Evolutionary conservation across 2,888 invertebrate genomes (phyloP).

Genomic region (Pseudococcus longispinus): DNA sequence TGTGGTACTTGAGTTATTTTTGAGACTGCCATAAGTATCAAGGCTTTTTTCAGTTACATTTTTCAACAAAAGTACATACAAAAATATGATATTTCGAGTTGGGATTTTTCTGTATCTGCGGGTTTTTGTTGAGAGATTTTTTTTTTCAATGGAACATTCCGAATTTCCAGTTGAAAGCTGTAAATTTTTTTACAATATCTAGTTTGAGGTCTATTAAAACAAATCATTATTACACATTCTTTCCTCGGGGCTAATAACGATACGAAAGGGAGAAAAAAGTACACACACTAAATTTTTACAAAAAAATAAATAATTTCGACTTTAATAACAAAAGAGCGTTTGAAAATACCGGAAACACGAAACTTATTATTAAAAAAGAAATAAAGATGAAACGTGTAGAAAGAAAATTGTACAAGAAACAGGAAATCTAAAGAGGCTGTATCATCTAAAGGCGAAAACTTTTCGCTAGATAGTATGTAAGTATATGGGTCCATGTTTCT

Average conservation of each 20-base stretch:
- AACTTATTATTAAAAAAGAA: slow-evolving; percentile 46
- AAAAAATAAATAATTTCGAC: slow-evolving; percentile 13
- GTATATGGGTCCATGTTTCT: slow-evolving; percentile 4
- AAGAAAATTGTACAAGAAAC: slow-evolving; percentile 35
- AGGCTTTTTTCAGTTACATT: not conserved
- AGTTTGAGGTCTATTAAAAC: not conserved
- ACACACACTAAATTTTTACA: not conserved
- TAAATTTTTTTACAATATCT: no score
- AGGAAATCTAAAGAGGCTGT: slow-evolving; percentile 12
- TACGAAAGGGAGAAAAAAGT: not conserved
- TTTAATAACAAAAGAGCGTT: slow-evolving; percentile 27
- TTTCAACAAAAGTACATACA: not conserved
- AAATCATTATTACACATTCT: not conserved
- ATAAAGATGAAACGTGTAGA: slow-evolving; percentile 34
- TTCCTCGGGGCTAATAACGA: not conserved
- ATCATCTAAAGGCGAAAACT: slow-evolving; percentile 32
- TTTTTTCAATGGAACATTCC: no score
- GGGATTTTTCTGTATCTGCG: no score
- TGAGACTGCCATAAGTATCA: not conserved
- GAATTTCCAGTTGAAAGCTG: no score
- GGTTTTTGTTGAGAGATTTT: no score
- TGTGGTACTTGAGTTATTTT: not conserved
- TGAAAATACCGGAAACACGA: not conserved
- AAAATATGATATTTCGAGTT: no score
- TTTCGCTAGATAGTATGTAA: slow-evolving; percentile 10